phyloP scores from a whole-genome alignment of 2,113 vertebrate species.

The Artemisiospiza belli region DNA sequence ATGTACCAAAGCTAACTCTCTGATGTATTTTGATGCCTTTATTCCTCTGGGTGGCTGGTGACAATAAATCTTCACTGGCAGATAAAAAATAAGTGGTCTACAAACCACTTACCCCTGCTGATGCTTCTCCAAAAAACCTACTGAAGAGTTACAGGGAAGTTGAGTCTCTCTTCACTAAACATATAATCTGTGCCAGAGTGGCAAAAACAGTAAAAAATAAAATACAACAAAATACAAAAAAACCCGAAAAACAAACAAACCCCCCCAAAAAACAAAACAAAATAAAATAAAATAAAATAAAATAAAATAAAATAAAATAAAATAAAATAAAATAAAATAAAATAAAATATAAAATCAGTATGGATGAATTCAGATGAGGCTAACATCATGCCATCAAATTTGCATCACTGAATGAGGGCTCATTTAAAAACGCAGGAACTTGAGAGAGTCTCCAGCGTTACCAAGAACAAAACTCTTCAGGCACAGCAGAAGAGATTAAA shows the following conservation, averaged over 20 bases:
- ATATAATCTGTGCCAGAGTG: neutral
- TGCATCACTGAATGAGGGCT: neutral
- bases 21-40: neutral
- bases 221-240: neutral
- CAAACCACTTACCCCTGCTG: neutral
- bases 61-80: neutral
- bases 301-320: neutral
- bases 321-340: no score
- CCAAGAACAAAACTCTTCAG: neutral
- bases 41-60: neutral
- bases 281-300: neutral
- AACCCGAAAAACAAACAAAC: neutral
- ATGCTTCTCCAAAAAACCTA: neutral
- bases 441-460: neutral
- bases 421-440: neutral
- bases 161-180: neutral
- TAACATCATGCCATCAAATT: neutral
- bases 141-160: neutral
- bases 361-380: neutral
- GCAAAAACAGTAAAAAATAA: neutral
- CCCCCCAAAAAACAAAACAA: neutral
- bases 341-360: neutral
- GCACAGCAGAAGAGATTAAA: neutral
- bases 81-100: neutral
- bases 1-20: neutral